Conservation (phyloP, 1,140 invertebrate genomes). For the Stratiolaelaps scimitus region DNA sequence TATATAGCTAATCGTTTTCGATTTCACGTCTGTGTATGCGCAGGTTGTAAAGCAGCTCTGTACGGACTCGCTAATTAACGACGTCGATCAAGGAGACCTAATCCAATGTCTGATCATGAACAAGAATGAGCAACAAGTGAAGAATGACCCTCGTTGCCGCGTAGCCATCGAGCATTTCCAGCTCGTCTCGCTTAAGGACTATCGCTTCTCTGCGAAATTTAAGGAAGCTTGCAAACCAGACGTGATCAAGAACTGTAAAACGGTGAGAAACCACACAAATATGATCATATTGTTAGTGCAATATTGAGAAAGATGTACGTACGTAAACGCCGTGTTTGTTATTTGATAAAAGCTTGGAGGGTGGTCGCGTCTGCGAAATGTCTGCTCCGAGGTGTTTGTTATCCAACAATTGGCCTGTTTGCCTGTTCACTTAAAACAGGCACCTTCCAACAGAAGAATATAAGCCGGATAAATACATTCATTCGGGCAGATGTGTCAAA, state of each 20-base stretch:
- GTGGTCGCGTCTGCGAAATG: no score
- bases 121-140: slow-evolving; percentile 65
- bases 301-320: no score
- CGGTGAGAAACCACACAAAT: slow-evolving; percentile 38
- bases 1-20: no score
- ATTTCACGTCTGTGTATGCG: background rate
- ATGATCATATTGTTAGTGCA: background rate
- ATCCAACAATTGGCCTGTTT: no score
- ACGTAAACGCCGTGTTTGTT: no score
- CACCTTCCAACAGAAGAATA: no score
- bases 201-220: slow-evolving; percentile 85
- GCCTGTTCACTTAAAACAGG: no score
- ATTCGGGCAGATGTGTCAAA: no score
- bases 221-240: slow-evolving; percentile 78
- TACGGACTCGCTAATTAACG: slow-evolving; percentile 34
- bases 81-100: slow-evolving; percentile 52
- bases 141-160: slow-evolving; percentile 61
- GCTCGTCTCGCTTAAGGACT: slow-evolving; percentile 65
- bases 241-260: slow-evolving; percentile 61
- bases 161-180: slow-evolving; percentile 81
- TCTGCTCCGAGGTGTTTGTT: no score
- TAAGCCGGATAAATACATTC: no score
- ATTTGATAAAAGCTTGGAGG: no score
- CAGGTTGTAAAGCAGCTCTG: slow-evolving; percentile 26
- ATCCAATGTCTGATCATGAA: slow-evolving; percentile 86